Evolutionary conservation across 1,140 invertebrate species (phyloP), one percentile per base, ranked within the genome.

Genomic region (Dicyema japonicum): DNA sequence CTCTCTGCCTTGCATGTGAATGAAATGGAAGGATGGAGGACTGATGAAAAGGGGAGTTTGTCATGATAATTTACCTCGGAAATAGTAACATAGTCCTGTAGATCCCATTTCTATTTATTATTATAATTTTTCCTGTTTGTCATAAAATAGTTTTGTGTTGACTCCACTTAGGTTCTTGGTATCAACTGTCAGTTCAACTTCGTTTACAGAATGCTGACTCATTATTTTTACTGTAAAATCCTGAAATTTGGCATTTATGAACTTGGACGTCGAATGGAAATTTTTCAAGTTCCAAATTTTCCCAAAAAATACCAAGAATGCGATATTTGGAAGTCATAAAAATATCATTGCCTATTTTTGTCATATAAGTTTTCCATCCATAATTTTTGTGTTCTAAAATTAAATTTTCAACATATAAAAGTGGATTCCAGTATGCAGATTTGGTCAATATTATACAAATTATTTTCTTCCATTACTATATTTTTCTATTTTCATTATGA

Each of bases 141-240:
- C 19, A 21, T n/a, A 21, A 7, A 21, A 7, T 8, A 21, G 19
- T 8, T 21, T n/a, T 8, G 7, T 34, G 24, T 44, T 46, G 5
- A 46, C 33, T 3, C 32, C 30, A 21, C 39, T 41, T n/a, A 39
- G 33, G 26, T 46, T 40, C 3, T 33, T 24, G 4, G 29, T 19
- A 30, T 44, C 41, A 29, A 41, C 39, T 12, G 38, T 15, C 12
- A 46, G 21, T 14, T 38, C 34, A 3, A 46, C 28, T 14, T 38
- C 34, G 1, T 27, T 26, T 14, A 33, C 31, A 3, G 35, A 35
- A 14, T 33, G 32, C 24, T 38, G 37, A n/a, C 37, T 36, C 1
- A 37, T 38, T 6, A 46, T 27, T 1, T 39, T 32, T 3, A 46
- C 27, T 12, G 42, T 42, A 12, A 46, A 26, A 32, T 42, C 34